A percentile compares a stretch with the other conserved stretches of the same genome.
Conservation (phyloP, 2,888 invertebrate species). For the Galerucella calmariensis region DNA sequence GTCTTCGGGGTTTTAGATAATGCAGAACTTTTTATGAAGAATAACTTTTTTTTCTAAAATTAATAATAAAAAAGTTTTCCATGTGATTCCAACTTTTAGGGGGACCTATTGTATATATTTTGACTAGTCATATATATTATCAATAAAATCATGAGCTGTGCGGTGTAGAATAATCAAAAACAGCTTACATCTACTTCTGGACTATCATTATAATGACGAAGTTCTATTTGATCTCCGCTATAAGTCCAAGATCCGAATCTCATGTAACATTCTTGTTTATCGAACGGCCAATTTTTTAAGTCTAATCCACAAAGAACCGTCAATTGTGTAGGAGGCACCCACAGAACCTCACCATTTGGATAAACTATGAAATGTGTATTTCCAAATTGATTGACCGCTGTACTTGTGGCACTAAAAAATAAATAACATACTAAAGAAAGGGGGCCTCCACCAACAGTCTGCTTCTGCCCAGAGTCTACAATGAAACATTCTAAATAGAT, state of each 20-base stretch:
- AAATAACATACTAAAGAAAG: neutral
- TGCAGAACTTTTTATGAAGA: no score
- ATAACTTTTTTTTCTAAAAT: no score
- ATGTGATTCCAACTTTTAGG: no score
- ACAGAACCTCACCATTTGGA: constrained; percentile 69
- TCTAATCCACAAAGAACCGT: constrained; percentile 74
- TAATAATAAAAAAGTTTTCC: no score
- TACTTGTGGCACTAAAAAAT: constrained; percentile 69
- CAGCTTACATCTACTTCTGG: constrained; percentile 52
- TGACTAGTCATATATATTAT: no score
- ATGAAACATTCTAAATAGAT: no score
- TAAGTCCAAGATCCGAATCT: constrained; percentile 81
- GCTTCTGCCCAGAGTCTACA: no score
- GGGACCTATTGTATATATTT: no score
- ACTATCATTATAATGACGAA: constrained; percentile 56
- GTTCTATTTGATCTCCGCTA: constrained; percentile 70
- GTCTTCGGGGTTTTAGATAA: no score
- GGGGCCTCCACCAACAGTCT: no score
- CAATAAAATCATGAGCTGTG: no score
- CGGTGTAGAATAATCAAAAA: neutral
- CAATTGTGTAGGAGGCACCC: constrained; percentile 78
- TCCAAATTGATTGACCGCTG: constrained; percentile 71
- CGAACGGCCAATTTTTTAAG: constrained; percentile 80
- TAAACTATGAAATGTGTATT: constrained; percentile 69
- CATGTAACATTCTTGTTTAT: constrained; percentile 74